Percentiles rank a stretch among this genome's conserved stretches.
phyloP scores from a whole-genome alignment of 2,113 vertebrate genomes.

The Rhinolophus ferrumequinum region DNA sequence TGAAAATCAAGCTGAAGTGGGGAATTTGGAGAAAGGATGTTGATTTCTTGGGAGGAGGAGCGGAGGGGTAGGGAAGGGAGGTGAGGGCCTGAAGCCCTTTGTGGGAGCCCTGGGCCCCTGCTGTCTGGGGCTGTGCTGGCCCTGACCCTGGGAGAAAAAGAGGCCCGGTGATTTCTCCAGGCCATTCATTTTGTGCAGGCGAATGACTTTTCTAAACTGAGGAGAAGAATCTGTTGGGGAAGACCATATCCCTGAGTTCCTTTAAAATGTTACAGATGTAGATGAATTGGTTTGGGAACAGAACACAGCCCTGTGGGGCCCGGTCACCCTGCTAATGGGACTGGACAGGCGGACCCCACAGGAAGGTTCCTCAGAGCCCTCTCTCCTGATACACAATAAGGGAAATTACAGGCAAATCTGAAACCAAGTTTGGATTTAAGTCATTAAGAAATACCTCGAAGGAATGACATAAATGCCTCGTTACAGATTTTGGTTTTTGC shows the following conservation, averaged over 20 bases:
- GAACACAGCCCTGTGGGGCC: background rate
- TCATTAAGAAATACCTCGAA: background rate
- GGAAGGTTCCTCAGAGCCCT: background rate
- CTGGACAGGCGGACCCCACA: constrained; percentile 2
- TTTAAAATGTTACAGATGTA: constrained; percentile 47
- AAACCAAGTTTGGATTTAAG: background rate
- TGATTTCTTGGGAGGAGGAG: constrained; percentile 23
- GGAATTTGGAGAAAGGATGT: constrained; percentile 56
- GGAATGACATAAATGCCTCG: background rate
- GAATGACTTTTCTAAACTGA: constrained; percentile 35
- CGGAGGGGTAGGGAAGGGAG: background rate
- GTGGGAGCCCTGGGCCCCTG: constrained; percentile 13
- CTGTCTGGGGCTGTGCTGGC: background rate
- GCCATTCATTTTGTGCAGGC: constrained; percentile 58
- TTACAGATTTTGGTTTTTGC: background rate
- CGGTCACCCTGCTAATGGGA: background rate
- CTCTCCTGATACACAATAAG: background rate
- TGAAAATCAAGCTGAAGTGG: constrained; percentile 81
- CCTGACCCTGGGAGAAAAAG: constrained; percentile 46
- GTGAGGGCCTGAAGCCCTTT: background rate
- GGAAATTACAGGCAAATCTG: background rate
- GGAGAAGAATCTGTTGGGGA: too few species aligned
- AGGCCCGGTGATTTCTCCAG: background rate
- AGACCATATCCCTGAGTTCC: background rate
- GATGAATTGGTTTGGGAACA: constrained; percentile 62